phyloP scores from a whole-genome alignment of 2,797 vertebrate genomes.

The Echeneis naucrates region DNA sequence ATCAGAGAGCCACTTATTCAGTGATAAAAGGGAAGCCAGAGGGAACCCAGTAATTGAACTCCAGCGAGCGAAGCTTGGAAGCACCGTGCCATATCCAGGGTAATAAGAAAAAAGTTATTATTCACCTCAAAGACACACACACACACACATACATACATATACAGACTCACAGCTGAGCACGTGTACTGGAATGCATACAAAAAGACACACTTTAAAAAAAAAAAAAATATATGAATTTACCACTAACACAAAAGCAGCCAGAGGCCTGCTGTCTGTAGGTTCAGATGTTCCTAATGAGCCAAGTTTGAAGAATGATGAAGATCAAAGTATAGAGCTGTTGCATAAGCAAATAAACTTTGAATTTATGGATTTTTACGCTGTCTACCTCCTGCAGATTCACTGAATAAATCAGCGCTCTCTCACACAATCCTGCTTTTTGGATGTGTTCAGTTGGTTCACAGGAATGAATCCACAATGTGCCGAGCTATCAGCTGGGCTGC shows the following conservation, averaged over 20 bases:
- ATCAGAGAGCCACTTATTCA: slow-evolving; percentile 68
- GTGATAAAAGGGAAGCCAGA: slow-evolving; percentile 78
- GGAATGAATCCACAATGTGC: slow-evolving; percentile 52
- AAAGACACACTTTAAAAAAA: slow-evolving; percentile 31
- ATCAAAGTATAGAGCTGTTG: slow-evolving; percentile 56
- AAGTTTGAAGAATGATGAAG: slow-evolving; percentile 64
- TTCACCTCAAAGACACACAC: slow-evolving; percentile 69
- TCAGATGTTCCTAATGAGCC: slow-evolving; percentile 36
- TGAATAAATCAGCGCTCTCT: slow-evolving; percentile 62
- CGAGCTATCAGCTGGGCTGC: slow-evolving; percentile 47
- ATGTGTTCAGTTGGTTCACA: slow-evolving; percentile 48
- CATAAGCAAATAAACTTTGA: slow-evolving; percentile 72
- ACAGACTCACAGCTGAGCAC: slow-evolving; percentile 27
- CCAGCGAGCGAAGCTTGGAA: slow-evolving; percentile 72
- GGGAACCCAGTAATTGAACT: slow-evolving; percentile 80
- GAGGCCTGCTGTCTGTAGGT: slow-evolving; percentile 17
- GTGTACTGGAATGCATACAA: slow-evolving; percentile 34
- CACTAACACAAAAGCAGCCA: slow-evolving; percentile 33
- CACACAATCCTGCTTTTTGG: slow-evolving; percentile 18
- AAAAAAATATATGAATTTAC: slow-evolving; percentile 46
- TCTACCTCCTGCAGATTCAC: slow-evolving; percentile 57
- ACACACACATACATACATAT: slow-evolving; percentile 43
- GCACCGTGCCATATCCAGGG: slow-evolving; percentile 67
- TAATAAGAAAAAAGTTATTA: slow-evolving; percentile 79
- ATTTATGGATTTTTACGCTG: slow-evolving; percentile 71